These are phyloP conservation scores for Escarpia spicata DNA, from an alignment of 2,888 invertebrate genomes.

Conservation along the genomic window DNA sequence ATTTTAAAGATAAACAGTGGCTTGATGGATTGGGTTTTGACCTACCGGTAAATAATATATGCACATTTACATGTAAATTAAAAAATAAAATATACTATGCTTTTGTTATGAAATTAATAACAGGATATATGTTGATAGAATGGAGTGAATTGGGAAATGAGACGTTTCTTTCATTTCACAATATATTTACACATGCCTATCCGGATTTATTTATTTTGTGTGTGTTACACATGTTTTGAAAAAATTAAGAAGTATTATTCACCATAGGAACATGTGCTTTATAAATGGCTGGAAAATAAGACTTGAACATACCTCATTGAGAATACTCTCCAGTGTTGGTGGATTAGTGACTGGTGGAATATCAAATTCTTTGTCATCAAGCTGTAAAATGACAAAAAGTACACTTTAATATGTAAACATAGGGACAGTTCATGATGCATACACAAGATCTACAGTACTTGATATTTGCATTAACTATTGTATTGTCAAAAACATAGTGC, in stretches of 20 bases:
- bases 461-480: background rate
- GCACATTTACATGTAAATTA: background rate
- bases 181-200: too few species aligned
- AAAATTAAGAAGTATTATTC: too few species aligned
- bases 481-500: too few species aligned
- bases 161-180: too few species aligned
- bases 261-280: background rate
- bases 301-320: constrained; percentile 72
- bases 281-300: background rate
- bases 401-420: background rate
- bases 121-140: too few species aligned
- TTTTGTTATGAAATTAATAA: too few species aligned
- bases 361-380: constrained; percentile 84
- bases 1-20: background rate
- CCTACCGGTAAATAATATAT: background rate
- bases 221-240: too few species aligned
- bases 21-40: background rate
- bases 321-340: constrained; percentile 83
- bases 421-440: background rate
- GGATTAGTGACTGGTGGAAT: constrained; percentile 80
- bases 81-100: background rate
- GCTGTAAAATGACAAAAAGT: constrained; percentile 56
- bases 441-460: background rate
- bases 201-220: too few species aligned
- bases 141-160: too few species aligned